Percentiles rank a stretch among this genome's conserved stretches.
phyloP scores from a whole-genome alignment of 1,140 invertebrate genomes.

The Drosophila pallidifrons region DNA sequence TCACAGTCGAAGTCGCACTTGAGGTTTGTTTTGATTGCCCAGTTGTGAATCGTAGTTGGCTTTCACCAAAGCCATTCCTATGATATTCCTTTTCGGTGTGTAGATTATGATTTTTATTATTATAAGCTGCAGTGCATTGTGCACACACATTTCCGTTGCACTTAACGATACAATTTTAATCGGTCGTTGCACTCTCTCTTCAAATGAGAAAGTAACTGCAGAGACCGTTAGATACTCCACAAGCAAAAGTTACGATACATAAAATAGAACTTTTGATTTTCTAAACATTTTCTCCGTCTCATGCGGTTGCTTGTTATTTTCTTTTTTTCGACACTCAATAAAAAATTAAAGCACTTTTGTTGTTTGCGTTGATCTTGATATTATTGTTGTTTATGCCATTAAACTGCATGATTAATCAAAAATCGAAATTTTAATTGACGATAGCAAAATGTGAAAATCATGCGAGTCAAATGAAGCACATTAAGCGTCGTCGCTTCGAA shows the following conservation, averaged over 20 bases:
- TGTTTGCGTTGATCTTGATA: conserved; percentile 17
- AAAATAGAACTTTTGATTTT: conserved; percentile 26
- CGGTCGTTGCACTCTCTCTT: conserved; percentile 47
- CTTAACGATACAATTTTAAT: conserved; percentile 54
- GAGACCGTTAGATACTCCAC: conserved; percentile 37
- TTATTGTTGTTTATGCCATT: conserved; percentile 44
- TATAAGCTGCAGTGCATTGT: conserved; percentile 17
- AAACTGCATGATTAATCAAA: conserved; percentile 72
- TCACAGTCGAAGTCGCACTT: conserved; percentile 33
- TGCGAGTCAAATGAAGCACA: conserved; percentile 74
- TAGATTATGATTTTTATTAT: conserved; percentile 32
- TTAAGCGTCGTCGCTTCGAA: conserved; percentile 39
- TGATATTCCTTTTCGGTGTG: background rate
- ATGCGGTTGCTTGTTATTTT: conserved; percentile 1
- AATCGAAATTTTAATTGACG: conserved; percentile 68
- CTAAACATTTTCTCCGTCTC: background rate
- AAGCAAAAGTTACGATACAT: background rate
- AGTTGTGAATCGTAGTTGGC: conserved; percentile 33
- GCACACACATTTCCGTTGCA: conserved; percentile 41
- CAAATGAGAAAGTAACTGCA: conserved; percentile 42
- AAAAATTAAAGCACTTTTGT: conserved; percentile 44
- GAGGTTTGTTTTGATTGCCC: conserved; percentile 56
- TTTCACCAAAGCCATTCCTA: conserved; percentile 30
- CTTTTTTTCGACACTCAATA: background rate
- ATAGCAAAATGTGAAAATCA: conserved; percentile 69